phyloP scores from a whole-genome alignment of 2,113 vertebrate species.

The Mungos mungo region DNA sequence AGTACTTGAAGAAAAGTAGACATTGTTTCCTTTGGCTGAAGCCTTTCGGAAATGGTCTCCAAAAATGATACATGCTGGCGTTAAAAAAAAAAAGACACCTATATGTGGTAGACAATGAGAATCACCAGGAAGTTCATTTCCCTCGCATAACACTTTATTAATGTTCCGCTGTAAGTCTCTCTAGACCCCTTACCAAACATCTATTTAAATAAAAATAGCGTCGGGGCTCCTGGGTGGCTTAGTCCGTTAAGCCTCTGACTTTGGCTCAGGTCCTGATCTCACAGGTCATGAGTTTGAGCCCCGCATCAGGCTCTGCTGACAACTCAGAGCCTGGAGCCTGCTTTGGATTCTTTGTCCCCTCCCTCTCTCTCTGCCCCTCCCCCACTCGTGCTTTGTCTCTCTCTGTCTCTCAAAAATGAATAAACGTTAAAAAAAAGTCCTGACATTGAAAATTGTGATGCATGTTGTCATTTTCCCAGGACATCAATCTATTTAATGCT shows the following conservation, averaged over 20 bases:
- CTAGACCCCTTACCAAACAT: not conserved
- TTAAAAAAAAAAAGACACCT: not conserved
- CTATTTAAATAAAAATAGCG: not conserved
- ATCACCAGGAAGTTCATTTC: not conserved
- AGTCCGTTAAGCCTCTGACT: no score
- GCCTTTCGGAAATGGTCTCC: not conserved
- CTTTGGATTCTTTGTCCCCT: no score
- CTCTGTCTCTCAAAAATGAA: no score
- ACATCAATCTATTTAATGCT: rapidly evolving
- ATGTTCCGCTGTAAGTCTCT: not conserved
- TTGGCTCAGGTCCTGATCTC: no score
- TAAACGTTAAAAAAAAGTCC: no score
- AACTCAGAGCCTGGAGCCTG: no score
- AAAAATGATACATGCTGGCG: not conserved
- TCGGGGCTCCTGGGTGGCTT: not conserved
- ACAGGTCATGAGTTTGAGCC: no score
- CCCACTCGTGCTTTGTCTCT: no score
- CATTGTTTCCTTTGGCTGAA: not conserved
- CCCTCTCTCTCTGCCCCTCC: no score
- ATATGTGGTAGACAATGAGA: not conserved
- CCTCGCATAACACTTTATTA: not conserved
- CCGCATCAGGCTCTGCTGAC: no score
- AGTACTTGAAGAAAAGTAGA: not conserved
- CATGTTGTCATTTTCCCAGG: not conserved
- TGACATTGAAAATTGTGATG: not conserved